Percentiles rank a stretch among this genome's conserved stretches.
Evolutionary conservation across 2,888 invertebrate genomes (phyloP).

Genomic region (Steinernema carpocapsae): DNA sequence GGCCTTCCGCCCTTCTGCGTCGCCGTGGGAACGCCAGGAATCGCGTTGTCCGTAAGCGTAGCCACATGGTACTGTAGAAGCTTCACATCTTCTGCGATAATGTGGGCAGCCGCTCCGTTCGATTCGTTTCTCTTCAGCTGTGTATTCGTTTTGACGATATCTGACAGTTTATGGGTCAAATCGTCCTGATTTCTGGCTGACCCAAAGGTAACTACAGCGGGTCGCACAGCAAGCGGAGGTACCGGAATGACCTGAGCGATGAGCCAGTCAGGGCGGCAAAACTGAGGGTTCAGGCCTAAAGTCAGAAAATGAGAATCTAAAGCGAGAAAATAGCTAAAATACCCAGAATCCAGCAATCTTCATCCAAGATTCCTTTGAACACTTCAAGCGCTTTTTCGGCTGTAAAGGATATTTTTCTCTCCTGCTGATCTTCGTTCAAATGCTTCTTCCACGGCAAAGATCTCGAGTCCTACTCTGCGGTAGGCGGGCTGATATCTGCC

Average conservation of each 20-base stretch:
- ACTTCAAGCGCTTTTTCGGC: slow-evolving; percentile 98
- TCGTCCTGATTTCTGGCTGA: slow-evolving; percentile 97
- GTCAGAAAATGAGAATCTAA: slow-evolving; percentile 68
- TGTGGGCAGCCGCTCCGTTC: slow-evolving; percentile 94
- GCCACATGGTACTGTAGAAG: slow-evolving; percentile 98
- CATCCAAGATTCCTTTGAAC: slow-evolving; percentile 88
- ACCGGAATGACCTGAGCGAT: slow-evolving; percentile 95
- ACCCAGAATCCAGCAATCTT: slow-evolving; percentile 83
- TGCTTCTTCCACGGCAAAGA: slow-evolving; percentile 95
- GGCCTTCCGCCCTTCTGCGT: slow-evolving; percentile 99
- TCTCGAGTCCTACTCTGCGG: slow-evolving; percentile 84
- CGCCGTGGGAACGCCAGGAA: slow-evolving; percentile 92
- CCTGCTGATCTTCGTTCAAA: slow-evolving; percentile 85
- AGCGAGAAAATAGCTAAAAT: neutral
- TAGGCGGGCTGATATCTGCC: slow-evolving; percentile 96
- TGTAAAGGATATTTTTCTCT: slow-evolving; percentile 88
- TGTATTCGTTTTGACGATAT: slow-evolving; percentile 97
- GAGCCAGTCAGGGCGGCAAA: slow-evolving; percentile 98
- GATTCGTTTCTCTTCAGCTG: slow-evolving; percentile 92
- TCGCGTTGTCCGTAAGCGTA: slow-evolving; percentile 95
- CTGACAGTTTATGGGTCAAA: slow-evolving; percentile 95
- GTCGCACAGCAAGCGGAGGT: slow-evolving; percentile 91
- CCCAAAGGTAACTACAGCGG: slow-evolving; percentile 99
- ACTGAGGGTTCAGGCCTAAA: slow-evolving; percentile 86
- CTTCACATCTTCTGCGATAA: slow-evolving; percentile 92